phyloP scores from a whole-genome alignment of 2,888 invertebrate species.

The Lasioglossum vierecki region DNA sequence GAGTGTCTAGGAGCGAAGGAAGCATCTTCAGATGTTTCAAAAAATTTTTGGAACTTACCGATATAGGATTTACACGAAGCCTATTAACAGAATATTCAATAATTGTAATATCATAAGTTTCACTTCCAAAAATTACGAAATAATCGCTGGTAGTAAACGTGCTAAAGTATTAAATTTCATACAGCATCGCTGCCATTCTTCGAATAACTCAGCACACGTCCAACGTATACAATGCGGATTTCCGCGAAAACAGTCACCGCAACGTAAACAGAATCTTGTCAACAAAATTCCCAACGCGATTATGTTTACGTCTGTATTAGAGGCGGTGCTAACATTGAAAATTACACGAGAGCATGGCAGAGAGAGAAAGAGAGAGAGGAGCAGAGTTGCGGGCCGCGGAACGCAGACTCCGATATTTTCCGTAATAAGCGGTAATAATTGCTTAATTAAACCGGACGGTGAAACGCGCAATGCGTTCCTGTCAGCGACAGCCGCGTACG shows the following conservation, averaged over 20 bases:
- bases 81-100: no score
- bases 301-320: constrained; percentile 18
- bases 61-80: not conserved
- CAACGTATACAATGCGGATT: not conserved
- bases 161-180: not conserved
- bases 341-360: constrained; percentile 48
- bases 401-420: constrained; percentile 67
- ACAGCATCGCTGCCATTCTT: not conserved
- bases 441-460: constrained; percentile 78
- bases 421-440: constrained; percentile 78
- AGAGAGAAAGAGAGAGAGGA: constrained; percentile 2
- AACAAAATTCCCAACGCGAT: constrained; percentile 8
- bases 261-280: not conserved
- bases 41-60: not conserved
- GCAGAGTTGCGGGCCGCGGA: not conserved
- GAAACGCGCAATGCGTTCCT: constrained; percentile 77
- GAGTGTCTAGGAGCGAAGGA: no score
- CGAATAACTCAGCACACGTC: not conserved
- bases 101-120: no score
- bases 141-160: not conserved
- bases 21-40: not conserved
- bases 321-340: constrained; percentile 8
- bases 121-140: no score
- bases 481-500: constrained; percentile 76
- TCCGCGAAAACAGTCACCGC: not conserved